Percentiles rank a stretch among this genome's conserved stretches.
These are phyloP conservation scores for Cetoscarus ocellatus DNA, from an alignment of 2,797 vertebrate species.

Conservation along the genomic window DNA sequence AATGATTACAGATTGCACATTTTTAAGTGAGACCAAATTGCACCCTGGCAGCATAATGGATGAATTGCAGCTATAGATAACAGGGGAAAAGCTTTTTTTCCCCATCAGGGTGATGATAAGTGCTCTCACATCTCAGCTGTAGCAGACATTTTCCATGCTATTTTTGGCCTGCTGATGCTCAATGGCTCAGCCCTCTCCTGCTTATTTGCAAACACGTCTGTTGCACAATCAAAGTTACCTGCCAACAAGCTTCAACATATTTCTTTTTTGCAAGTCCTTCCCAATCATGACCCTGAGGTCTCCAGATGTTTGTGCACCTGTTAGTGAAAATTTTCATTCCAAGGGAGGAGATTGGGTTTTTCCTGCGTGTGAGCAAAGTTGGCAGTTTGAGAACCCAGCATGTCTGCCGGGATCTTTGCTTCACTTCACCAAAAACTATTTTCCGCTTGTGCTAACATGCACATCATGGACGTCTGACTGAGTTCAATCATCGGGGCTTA, in stretches of 20 bases:
- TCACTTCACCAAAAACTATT: constrained; percentile 4
- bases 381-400: neutral
- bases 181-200: neutral
- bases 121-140: constrained; percentile 24
- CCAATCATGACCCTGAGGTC: neutral
- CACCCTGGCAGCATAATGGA: constrained; percentile 44
- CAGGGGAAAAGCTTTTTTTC: constrained; percentile 10
- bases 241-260: constrained; percentile 3
- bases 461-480: neutral
- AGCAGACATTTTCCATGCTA: neutral
- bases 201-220: constrained; percentile 19
- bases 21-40: constrained; percentile 55
- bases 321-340: neutral
- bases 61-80: constrained; percentile 38
- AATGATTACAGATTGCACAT: constrained; percentile 54
- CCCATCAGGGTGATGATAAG: constrained; percentile 38
- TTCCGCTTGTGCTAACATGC: neutral
- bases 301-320: neutral
- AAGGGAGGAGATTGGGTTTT: neutral
- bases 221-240: constrained; percentile 18
- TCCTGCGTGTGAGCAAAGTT: neutral
- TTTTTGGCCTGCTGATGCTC: neutral
- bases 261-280: neutral
- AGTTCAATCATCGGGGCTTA: neutral
- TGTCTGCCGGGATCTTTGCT: neutral